phyloP scores from a whole-genome alignment of 2,888 invertebrate species.

The Caenorhabditis uteleia region DNA sequence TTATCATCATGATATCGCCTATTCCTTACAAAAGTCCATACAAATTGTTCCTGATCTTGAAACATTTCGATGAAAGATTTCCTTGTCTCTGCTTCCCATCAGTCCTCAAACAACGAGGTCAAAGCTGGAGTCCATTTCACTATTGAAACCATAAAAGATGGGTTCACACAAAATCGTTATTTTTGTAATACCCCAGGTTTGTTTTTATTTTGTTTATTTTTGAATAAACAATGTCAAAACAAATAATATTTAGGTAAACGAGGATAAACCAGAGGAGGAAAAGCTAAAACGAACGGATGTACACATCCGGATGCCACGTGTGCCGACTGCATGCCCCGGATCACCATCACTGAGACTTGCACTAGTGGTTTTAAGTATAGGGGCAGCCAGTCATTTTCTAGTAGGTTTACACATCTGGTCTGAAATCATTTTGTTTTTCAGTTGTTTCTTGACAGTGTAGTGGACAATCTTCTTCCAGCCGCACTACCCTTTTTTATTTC shows the following conservation, averaged over 20 bases:
- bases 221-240: neutral
- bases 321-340: constrained; percentile 28
- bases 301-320: constrained; percentile 33
- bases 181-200: neutral
- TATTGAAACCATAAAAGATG: neutral
- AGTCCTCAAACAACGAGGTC: too few relatives aligned
- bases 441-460: constrained; percentile 63
- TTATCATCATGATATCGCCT: too few relatives aligned
- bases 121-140: too few relatives aligned
- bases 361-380: constrained; percentile 55
- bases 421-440: constrained; percentile 17
- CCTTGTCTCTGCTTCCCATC: too few relatives aligned
- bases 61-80: constrained; percentile 2
- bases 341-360: constrained; percentile 34
- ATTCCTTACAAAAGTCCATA: too few relatives aligned
- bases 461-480: constrained; percentile 64
- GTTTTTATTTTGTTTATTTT: neutral
- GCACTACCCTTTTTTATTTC: constrained; percentile 55
- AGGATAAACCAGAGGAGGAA: constrained; percentile 11
- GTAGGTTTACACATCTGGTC: constrained; percentile 14
- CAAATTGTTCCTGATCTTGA: too few relatives aligned
- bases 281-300: constrained; percentile 27
- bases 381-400: constrained; percentile 60
- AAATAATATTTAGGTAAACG: constrained; percentile 15
- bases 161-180: neutral